phyloP scores from a whole-genome alignment of 1,140 invertebrate genomes.

The Bombus confusus region DNA sequence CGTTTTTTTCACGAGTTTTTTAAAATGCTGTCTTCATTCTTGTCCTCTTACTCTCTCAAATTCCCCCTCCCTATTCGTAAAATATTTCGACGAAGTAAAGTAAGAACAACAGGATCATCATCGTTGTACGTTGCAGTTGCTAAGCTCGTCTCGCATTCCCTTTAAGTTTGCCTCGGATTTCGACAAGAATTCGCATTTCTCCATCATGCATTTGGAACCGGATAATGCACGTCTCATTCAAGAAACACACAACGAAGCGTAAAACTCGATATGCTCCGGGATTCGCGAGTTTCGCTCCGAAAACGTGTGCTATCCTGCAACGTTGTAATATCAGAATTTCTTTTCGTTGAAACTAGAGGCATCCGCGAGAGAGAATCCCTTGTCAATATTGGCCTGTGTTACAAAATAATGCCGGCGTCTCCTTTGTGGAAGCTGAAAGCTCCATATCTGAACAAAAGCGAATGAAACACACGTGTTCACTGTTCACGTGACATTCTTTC shows the following conservation, averaged over 20 bases:
- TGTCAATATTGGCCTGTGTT: conserved; percentile 16
- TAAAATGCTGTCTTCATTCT: neutral
- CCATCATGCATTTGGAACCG: neutral
- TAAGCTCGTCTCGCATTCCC: neutral
- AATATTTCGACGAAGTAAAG: neutral
- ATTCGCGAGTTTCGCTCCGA: neutral
- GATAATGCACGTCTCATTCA: conserved; percentile 13
- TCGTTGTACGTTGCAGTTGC: no score
- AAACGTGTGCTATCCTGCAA: neutral
- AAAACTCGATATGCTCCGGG: neutral
- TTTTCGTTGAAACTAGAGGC: neutral
- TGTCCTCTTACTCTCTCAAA: neutral
- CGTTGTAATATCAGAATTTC: conserved; percentile 34
- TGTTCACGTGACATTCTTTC: neutral
- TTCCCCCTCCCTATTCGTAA: neutral
- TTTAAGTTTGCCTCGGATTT: neutral
- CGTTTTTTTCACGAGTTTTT: neutral
- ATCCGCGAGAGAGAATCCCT: neutral
- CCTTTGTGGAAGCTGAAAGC: conserved; percentile 5
- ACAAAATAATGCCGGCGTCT: conserved; percentile 21
- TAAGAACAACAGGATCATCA: neutral
- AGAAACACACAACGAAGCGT: conserved; percentile 9
- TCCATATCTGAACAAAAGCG: neutral
- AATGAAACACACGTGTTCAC: neutral
- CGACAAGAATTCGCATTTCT: neutral